Evolutionary conservation across 2,888 invertebrate genomes (phyloP), one percentile per base, ranked within the genome.

Genomic region (Keiferia lycopersicella): DNA sequence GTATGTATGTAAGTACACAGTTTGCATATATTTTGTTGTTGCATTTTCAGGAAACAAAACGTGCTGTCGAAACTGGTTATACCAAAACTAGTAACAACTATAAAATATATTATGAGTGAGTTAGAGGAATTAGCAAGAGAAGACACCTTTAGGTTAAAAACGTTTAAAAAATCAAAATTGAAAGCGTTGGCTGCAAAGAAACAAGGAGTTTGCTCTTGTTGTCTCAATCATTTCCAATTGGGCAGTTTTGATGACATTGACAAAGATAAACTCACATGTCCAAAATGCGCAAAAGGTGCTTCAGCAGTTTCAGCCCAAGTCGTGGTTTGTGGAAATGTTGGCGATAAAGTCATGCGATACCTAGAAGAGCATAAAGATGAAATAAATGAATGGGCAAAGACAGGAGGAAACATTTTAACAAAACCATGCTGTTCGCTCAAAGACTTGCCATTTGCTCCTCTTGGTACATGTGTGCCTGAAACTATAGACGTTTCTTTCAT

Each of bases 41-140:
- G 14, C 22, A 2, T 68, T 65, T 61, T 16, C 78, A 82, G 81
- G 74, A 79, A 73, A 74, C 65, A 67, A 66, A 79, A 80, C 65
- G 77, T 80, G 14, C 67, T 82, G 38, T 64, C 65, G 14, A 81
- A 78, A 68, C 67, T 78, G 11, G 70, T 80, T 12, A 70, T 79
- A 69, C 80, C 81, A 8, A 78, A 65, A 66, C 68, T 76, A 3
- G 70, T 65, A 50, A 59, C 65, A 0, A 77, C 78, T 0, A 71
- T 76, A 58, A 67, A 60, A 34, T 81, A 80, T 30, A 79, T 80
- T 45, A 26, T 70, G 30, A 66, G 64, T 26, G 79, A 79, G 65
- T 26, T 80, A 12, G 81, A 81, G 65, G 80, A 80, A 64, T 67
- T 69, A 4, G 78, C 75, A 34, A 68, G 80, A 66, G 77, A 81